A percentile compares a stretch with the other conserved stretches of the same genome.
Evolutionary conservation across 1,140 invertebrate species (phyloP).

Genomic region (Panagrolaimus sp.): DNA sequence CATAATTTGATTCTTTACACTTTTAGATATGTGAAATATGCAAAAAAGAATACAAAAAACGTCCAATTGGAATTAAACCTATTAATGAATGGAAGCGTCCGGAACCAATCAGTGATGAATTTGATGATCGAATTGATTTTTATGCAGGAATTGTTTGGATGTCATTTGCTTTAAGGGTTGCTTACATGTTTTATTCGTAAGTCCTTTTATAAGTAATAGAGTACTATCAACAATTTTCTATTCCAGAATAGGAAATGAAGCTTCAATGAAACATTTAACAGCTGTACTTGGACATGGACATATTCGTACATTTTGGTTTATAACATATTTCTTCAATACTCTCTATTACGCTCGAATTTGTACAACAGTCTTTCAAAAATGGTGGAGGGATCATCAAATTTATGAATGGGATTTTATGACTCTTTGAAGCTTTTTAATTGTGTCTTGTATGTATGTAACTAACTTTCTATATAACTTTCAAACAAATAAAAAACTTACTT

Average conservation of each 20-base stretch:
- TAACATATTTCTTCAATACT: slow-evolving; percentile 10
- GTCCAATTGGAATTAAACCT: slow-evolving; percentile 17
- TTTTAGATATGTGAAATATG: slow-evolving; percentile 26
- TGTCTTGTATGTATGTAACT: no score
- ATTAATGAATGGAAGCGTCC: slow-evolving; percentile 17
- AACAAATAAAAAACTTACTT: slow-evolving; percentile 36
- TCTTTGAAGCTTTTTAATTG: background rate
- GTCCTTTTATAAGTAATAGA: background rate
- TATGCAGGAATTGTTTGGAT: slow-evolving; percentile 25
- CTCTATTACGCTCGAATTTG: background rate
- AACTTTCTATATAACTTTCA: background rate
- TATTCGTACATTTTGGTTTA: background rate
- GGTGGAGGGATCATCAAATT: slow-evolving; percentile 2
- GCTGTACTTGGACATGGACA: background rate
- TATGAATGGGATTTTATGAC: slow-evolving; percentile 13
- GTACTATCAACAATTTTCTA: background rate
- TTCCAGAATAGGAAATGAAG: background rate
- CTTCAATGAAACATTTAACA: background rate
- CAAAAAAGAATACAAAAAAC: slow-evolving; percentile 16
- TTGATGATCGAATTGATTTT: slow-evolving; percentile 29
- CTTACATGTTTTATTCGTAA: background rate
- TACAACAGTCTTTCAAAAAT: background rate
- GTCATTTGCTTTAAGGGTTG: slow-evolving; percentile 15
- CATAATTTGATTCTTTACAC: background rate
- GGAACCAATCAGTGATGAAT: slow-evolving; percentile 14